Evolutionary conservation across 2,797 vertebrate genomes (phyloP), one percentile per base, ranked within the genome.

Genomic region (Coregonus suidteri): DNA sequence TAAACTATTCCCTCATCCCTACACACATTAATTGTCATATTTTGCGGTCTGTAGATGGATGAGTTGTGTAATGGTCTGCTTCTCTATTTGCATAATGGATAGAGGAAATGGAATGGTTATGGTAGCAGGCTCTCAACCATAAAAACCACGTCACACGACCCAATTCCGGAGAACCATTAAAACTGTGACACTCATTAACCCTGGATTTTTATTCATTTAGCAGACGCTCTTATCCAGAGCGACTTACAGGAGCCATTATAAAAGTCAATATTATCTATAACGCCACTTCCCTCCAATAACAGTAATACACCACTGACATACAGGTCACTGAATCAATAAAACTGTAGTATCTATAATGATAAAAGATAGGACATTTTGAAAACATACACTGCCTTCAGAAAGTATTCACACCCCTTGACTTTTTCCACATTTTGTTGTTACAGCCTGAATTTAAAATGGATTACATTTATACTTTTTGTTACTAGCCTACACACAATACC

Each of bases 121-220:
- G 75, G 78, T 85, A 75, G 85, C 35, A 71, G 20, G 75, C 75
- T 72, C 83, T 78, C 41, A 62, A 82, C 86, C 79, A 87, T 87
- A 73, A 65, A 87, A 80, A 2, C 83, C 82, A 81, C 81, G 79
- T 81, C 78, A 64, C 14, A 16, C 18, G 11, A 6, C 30, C 20
- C 20, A 30, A 30, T 31, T 9, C 30, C 71, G 41, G 34, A 64
- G 31, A 4, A 67, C 25, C 71, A 73, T 34, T 69, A 54, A 78
- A 76, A 68, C 75, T 64, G 77, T 84, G 83, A 79, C 82, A 71
- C 76, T 83, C 84, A 87, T 92, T 92, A 91, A 92, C 88, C 87
- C 77, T 79, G 25, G 25, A 25, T 25, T 25, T 25, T 25, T 25
- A 25, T 25, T 25, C 25, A 25, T 25, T 25, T 25, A 25, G 25